Base-by-base conservation (phyloP, 2,113 vertebrate genomes). In the Argyrosomus japonicus region DNA sequence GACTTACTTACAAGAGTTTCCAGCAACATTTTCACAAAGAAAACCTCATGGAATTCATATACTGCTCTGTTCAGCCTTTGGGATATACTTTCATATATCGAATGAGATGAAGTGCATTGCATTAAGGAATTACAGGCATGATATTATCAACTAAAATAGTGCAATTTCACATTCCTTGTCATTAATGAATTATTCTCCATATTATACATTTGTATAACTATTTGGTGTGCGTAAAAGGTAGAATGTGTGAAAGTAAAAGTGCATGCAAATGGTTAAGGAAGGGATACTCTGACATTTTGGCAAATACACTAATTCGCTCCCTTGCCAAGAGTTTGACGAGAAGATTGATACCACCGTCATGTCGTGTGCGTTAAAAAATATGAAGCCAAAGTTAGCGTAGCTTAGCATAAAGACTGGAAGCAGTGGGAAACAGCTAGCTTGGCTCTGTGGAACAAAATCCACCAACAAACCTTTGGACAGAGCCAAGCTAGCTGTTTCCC, bases 81-180 rank as follows among this genome's bases (percentile, higher is more conserved):
- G 79, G 83, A 87, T 53, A 58, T 27, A 73, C 36, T 68, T 77
- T 81, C 69, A 86, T 54, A 58, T 73, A 58, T 75, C 21, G 9
- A 61, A 57, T 77, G 53, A 85, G 81, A 83, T 80, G 13, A 83
- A 79, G 73, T 68, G 84, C 65, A 2, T 86, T 87, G 86, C 70
- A 32, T 85, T 81, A 86, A 84, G 80, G 67, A 87, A 72, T 91
- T 82, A 88, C 58, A 88, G 84, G 82, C 74, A 82, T 84, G 82
- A 58, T 81, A 81, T 58, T 45, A 81, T 74, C 64, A 93, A 92
- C 82, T 78, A 78, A 93, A 89, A 92, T 79, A 93, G 92, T 93
- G 91, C 93, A 94, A 93, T 63, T 93, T 88, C 87, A 93, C 93
- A 95, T 93, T 95, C 92, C 77, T 93, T 48, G 77, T 94, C 87